Conservation (phyloP, 2,888 invertebrate species). For the Philereme vetulata region DNA sequence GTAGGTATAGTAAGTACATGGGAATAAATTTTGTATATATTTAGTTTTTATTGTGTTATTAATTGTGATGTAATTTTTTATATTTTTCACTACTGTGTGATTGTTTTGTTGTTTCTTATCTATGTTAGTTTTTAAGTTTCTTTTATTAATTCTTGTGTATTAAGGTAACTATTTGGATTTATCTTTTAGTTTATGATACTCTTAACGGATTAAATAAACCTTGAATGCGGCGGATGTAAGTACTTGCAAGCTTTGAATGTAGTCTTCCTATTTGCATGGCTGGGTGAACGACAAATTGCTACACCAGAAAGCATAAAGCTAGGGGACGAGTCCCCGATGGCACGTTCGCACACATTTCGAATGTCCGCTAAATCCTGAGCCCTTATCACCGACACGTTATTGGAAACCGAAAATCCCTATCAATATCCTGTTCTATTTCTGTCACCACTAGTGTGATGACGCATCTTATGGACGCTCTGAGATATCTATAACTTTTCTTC, state of each 20-base stretch:
- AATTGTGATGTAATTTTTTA: no score
- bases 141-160: no score
- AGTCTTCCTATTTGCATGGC: constrained; percentile 23
- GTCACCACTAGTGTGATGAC: constrained; percentile 36
- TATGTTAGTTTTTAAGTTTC: no score
- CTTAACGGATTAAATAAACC: no score
- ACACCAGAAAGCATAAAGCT: constrained; percentile 60
- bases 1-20: no score
- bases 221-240: constrained; percentile 2
- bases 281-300: constrained; percentile 42
- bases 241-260: constrained; percentile 18
- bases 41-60: no score
- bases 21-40: no score
- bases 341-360: constrained; percentile 47
- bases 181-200: no score
- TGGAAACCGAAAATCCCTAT: constrained; percentile 63
- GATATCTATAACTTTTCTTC: neutral
- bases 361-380: constrained; percentile 49
- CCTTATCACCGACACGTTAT: constrained; percentile 63
- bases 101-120: no score
- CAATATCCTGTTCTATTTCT: constrained; percentile 64
- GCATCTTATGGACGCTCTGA: neutral
- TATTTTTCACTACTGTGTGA: no score
- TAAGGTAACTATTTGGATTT: no score
- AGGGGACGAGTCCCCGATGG: constrained; percentile 55